These are phyloP conservation scores for Litoditis marina DNA, from an alignment of 2,888 invertebrate species.

Conservation along the genomic window DNA sequence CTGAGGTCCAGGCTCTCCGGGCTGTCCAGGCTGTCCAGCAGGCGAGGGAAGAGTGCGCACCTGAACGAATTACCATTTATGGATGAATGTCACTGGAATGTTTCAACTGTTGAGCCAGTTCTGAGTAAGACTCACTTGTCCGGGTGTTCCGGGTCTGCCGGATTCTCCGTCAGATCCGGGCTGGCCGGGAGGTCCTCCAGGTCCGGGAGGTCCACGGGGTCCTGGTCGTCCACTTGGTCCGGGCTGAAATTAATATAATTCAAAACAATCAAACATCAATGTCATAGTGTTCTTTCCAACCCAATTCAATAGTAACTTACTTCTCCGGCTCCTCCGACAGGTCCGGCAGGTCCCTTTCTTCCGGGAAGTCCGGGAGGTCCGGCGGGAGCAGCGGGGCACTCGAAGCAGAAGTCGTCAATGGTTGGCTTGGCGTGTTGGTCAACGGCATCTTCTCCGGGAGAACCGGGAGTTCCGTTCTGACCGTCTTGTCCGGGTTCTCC, in stretches of 20 bases:
- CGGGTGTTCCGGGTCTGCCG: constrained; percentile 14
- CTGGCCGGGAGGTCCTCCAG: constrained; percentile 39
- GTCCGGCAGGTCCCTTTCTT: constrained; percentile 30
- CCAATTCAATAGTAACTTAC: no score
- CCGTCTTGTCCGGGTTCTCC: constrained; percentile 19
- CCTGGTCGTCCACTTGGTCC: constrained; percentile 27
- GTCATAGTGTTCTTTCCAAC: no score
- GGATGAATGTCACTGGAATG: no score
- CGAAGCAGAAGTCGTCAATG: constrained; percentile 17
- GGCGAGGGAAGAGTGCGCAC: constrained; percentile 16
- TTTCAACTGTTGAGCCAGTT: no score
- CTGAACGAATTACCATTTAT: no score
- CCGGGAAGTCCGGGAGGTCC: constrained; percentile 18
- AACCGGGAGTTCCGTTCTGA: constrained; percentile 11
- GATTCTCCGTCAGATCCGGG: constrained; percentile 26
- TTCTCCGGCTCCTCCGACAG: constrained; percentile 19
- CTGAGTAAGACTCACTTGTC: no score
- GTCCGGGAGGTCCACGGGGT: constrained; percentile 36
- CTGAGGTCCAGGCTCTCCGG: constrained; percentile 41
- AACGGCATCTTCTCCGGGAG: constrained; percentile 17
- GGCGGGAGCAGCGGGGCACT: constrained; percentile 8
- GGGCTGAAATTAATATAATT: no score
- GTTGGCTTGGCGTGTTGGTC: constrained; percentile 18
- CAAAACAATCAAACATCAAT: no score
- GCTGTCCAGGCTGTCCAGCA: constrained; percentile 30